Evolutionary conservation across 2,113 vertebrate genomes (phyloP), one percentile per base, ranked within the genome.

Genomic region (Heterochromis multidens): DNA sequence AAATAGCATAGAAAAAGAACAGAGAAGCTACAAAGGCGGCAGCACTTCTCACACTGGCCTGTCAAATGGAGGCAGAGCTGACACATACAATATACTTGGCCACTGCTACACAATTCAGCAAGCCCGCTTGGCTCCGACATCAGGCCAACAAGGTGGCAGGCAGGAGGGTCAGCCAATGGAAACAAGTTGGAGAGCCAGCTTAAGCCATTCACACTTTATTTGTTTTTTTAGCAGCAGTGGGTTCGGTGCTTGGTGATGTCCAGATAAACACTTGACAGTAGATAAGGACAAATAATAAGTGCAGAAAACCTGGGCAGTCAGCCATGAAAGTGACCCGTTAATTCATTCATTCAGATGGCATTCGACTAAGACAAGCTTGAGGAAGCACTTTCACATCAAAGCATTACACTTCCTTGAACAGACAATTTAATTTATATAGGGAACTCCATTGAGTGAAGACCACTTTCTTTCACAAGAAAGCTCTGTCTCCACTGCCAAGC

Each of bases 321-420:
- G 57, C 87, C 89, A 77, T 89, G 84, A 92, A 87, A 92, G 83
- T 86, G 91, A 92, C 87, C 90, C 8, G 46, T 79, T 43, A n/a
- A 85, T 88, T 82, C 82, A 67, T 76, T 90, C 80, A 76, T 82
- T 67, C 81, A 79, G 77, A 84, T 61, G 65, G 40, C 65, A 58
- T 49, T 77, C 31, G 16, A 40, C 43, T 81, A 33, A 87, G 79
- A 70, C 80, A 57, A 82, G 85, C 81, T 76, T 11, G 67, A 90
- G 79, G 86, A 88, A 70, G 57, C 89, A 83, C 74, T 80, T 90
- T 87, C 81, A 81, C 89, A 87, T 92, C 81, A 83, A 81, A 65
- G 58, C 31, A 67, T 79, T 63, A 65, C n/a, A 67, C 81, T 25
- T 82, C 81, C 49, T 58, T 59, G 43, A 85, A 49, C 57, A 80